Evolutionary conservation across 2,113 vertebrate species (phyloP).

Genomic region (Cryptotis parvus): DNA sequence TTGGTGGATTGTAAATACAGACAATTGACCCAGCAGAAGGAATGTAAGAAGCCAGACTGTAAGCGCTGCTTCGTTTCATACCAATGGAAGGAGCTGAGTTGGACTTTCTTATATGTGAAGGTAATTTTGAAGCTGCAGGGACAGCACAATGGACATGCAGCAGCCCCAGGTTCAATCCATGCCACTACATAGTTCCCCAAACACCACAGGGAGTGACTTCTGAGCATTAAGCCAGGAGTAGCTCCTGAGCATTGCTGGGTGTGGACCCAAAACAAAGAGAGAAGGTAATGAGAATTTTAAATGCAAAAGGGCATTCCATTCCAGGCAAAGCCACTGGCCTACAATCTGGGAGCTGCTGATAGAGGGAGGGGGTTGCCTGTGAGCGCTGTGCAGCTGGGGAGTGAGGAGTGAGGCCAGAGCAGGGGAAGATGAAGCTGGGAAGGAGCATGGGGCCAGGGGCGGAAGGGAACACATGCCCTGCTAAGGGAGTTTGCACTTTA

Average conservation of each 20-base stretch:
- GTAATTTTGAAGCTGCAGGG: too few species aligned
- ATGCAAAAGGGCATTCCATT: not conserved
- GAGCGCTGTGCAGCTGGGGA: not conserved
- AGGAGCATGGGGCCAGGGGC: slow-evolving; percentile 57
- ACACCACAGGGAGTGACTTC: too few species aligned
- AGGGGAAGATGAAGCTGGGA: slow-evolving; percentile 25
- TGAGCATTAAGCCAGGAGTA: too few species aligned
- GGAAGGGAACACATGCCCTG: slow-evolving; percentile 37
- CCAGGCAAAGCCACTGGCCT: not conserved
- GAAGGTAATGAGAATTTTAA: not conserved
- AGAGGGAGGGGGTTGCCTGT: not conserved
- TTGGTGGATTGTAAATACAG: not conserved
- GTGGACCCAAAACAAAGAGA: too few species aligned
- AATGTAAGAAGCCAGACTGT: not conserved
- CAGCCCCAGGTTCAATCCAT: too few species aligned
- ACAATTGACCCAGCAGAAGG: not conserved
- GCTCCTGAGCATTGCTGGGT: too few species aligned
- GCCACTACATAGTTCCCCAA: too few species aligned
- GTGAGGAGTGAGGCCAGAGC: not conserved
- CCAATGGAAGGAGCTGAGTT: not conserved
- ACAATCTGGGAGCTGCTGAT: not conserved
- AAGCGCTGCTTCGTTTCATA: not conserved
- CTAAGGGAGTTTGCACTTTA: slow-evolving; percentile 79
- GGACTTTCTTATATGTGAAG: not conserved
- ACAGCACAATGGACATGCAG: too few species aligned